Conservation (phyloP, 2,888 invertebrate genomes). For the Cylloceria caligata region DNA sequence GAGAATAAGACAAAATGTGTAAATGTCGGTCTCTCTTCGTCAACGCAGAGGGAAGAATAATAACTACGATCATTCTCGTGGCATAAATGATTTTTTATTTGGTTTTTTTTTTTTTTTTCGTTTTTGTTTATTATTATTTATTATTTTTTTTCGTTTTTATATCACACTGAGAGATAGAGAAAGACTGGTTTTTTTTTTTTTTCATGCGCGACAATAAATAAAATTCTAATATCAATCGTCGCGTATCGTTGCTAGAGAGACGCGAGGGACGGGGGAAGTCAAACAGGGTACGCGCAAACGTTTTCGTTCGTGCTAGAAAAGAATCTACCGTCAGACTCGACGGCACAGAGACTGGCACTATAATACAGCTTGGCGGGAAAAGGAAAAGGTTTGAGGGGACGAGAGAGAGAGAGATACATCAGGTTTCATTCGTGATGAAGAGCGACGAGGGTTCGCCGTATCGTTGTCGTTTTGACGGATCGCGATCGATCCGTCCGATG, state of each 20-base stretch:
- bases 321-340: slow-evolving; percentile 36
- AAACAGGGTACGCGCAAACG: slow-evolving; percentile 69
- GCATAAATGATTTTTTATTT: slow-evolving; percentile 76
- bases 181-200: slow-evolving; percentile 72
- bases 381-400: background rate
- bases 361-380: slow-evolving; percentile 49
- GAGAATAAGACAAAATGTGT: background rate
- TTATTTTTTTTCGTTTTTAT: slow-evolving; percentile 54
- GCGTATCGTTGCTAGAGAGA: slow-evolving; percentile 70
- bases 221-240: slow-evolving; percentile 77
- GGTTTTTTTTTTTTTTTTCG: too few species aligned
- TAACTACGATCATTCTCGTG: slow-evolving; percentile 61
- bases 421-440: slow-evolving; percentile 33
- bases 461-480: slow-evolving; percentile 32
- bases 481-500: slow-evolving; percentile 46
- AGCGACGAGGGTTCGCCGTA: slow-evolving; percentile 21
- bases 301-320: slow-evolving; percentile 68
- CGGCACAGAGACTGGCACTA: slow-evolving; percentile 52
- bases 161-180: slow-evolving; percentile 76
- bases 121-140: too few species aligned
- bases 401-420: slow-evolving; percentile 48
- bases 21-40: background rate
- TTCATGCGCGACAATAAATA: slow-evolving; percentile 76
- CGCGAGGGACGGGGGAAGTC: slow-evolving; percentile 56
- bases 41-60: background rate